Evolutionary conservation across 53 echinoderm and acorn worm genomes (phyloP).

Genomic region (Stichopus horrens): DNA sequence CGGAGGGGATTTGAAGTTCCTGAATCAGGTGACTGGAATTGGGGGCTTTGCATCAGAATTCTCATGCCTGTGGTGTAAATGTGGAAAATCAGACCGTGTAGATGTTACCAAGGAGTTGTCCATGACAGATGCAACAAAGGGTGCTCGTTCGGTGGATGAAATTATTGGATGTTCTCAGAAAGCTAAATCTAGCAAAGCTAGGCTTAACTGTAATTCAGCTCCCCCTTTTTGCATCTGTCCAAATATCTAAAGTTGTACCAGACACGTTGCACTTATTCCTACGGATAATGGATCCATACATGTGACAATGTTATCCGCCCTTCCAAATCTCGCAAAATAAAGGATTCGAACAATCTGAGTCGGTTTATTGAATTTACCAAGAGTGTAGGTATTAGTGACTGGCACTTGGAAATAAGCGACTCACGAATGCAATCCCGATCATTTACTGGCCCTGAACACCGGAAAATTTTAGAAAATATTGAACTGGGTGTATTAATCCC

Average conservation of each 20-base stretch:
- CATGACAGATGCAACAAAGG: constrained; percentile 13
- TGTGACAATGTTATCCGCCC: constrained; percentile 18
- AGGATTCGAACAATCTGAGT: constrained; percentile 43
- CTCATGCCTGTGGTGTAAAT: constrained; percentile 17
- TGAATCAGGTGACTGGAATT: neutral
- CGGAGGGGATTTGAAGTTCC: neutral
- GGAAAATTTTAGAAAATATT: constrained; percentile 37
- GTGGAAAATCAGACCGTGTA: neutral
- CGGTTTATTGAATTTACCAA: constrained; percentile 53
- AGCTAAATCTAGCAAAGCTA: neutral
- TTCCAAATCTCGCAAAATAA: constrained; percentile 20
- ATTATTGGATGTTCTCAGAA: neutral
- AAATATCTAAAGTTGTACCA: constrained; percentile 29
- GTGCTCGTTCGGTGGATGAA: constrained; percentile 15
- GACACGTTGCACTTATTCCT: constrained; percentile 41
- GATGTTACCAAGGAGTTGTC: neutral
- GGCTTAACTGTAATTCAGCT: constrained; percentile 3
- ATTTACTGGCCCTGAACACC: constrained; percentile 62
- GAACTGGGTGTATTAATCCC: constrained; percentile 51
- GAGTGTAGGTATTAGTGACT: constrained; percentile 40
- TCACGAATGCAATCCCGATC: constrained; percentile 33
- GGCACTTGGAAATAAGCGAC: constrained; percentile 40
- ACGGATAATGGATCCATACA: constrained; percentile 43
- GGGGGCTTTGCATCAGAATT: neutral
- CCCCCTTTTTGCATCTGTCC: constrained; percentile 22